Evolutionary conservation across 1,140 invertebrate species (phyloP), one percentile per base, ranked within the genome.

Genomic region (Arctopsyche grandis): DNA sequence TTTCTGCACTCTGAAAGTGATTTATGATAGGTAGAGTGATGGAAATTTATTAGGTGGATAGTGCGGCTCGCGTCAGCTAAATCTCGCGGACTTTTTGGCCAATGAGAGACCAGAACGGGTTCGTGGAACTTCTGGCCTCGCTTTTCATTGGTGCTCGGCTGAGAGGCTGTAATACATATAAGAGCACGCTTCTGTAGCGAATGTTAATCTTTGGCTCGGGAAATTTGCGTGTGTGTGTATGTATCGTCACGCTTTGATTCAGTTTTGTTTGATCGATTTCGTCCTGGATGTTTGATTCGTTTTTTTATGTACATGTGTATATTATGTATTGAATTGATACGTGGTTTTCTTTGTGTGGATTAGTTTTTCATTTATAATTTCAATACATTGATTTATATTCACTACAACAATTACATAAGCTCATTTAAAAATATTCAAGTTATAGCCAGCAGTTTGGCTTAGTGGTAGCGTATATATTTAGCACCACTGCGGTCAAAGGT

Each of bases 111-210:
- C 75, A 58, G 79, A 38, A 80, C 80, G 82, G 83, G 85, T 86
- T 85, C 85, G 84, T 84, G 82, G 85, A 86, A 86, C 85, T 83
- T 81, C 83, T 85, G 84, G 84, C 85, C 85, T 86, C 84, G 83
- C 80, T 69, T 58, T 48, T 82, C 80, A 84, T 85, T 86, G 84
- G 84, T 60, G 75, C 43, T 38, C 16, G 4, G 9, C 0, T 77
- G 16, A 77, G 78, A 83, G 77, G 78, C 80, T 81, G 80, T 46
- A 46, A 14, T 63, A 10, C 12, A n/a, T n/a, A 16, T 16, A 14
- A 43, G 0, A 70, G n/a, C 38, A 26, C 44, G 69, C 14, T 22
- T 38, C 46, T 5, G n/a, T 19, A 69, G 44, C 69, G 38, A 46
- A 10, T 38, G 24, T 71, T 16, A 16, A 74, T 56, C 71, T 74